These are phyloP conservation scores for Heliconius congener DNA, from an alignment of 1,140 invertebrate genomes.

Conservation along the genomic window DNA sequence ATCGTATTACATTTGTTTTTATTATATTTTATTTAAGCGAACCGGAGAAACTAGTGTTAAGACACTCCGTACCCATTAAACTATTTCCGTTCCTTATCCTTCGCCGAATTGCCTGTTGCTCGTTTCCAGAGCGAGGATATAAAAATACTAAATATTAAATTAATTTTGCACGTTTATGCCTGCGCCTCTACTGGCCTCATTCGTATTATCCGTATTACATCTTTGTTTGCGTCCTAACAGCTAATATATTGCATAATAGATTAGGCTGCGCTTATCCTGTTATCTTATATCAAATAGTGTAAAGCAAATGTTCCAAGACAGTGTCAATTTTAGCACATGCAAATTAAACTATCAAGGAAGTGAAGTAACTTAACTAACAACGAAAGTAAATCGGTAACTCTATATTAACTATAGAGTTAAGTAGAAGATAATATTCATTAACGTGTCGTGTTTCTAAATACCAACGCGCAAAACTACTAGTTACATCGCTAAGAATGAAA, in stretches of 20 bases:
- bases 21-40: no score
- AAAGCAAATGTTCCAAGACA: constrained; percentile 19
- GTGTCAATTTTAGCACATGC: constrained; percentile 7
- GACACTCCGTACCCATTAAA: no score
- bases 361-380: constrained; percentile 18
- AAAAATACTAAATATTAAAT: no score
- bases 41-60: no score
- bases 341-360: constrained; percentile 17
- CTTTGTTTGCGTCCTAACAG: not conserved
- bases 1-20: no score
- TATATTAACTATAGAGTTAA: constrained; percentile 12
- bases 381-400: constrained; percentile 21
- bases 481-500: not conserved
- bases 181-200: no score
- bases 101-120: no score
- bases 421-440: not conserved
- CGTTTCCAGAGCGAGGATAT: no score
- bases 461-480: not conserved
- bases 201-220: no score
- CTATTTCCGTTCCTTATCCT: no score
- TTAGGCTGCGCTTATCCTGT: not conserved
- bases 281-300: not conserved
- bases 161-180: no score
- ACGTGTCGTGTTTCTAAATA: not conserved
- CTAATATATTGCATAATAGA: not conserved